phyloP scores from a whole-genome alignment of 2,888 invertebrate species.

The Ichneumoninae sp. region DNA sequence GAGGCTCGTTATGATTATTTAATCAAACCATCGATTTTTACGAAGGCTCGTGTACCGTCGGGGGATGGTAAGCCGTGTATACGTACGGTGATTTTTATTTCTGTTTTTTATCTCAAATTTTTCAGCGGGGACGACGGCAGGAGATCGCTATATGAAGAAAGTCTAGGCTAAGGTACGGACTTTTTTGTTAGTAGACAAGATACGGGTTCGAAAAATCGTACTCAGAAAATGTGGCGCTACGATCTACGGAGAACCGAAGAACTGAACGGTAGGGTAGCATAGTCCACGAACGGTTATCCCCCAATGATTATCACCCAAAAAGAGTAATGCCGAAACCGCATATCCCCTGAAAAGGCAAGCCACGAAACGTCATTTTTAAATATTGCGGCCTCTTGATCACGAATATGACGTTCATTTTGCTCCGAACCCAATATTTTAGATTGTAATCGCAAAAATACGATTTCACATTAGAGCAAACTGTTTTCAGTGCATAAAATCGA shows the following conservation, averaged over 20 bases:
- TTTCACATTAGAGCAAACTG: no score
- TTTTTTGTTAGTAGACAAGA: background rate
- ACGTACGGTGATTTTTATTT: background rate
- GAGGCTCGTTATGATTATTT: conserved; percentile 33
- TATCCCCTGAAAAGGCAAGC: no score
- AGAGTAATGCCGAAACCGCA: no score
- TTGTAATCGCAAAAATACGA: no score
- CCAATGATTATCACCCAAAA: no score
- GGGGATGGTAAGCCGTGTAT: background rate
- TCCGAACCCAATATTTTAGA: no score
- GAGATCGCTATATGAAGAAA: background rate
- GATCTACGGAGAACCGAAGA: background rate
- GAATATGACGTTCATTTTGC: no score
- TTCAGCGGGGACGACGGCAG: background rate
- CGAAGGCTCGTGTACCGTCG: background rate
- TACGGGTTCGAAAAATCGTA: background rate
- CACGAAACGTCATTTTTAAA: no score
- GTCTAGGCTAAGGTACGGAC: background rate
- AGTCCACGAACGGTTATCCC: no score
- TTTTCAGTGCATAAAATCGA: no score
- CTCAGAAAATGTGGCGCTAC: background rate
- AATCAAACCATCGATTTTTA: conserved; percentile 22
- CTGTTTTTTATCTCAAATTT: background rate
- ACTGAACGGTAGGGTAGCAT: no score
- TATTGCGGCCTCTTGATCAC: no score